Conservation (phyloP, 2,888 invertebrate genomes). For the Callyntrura guangdongensis region DNA sequence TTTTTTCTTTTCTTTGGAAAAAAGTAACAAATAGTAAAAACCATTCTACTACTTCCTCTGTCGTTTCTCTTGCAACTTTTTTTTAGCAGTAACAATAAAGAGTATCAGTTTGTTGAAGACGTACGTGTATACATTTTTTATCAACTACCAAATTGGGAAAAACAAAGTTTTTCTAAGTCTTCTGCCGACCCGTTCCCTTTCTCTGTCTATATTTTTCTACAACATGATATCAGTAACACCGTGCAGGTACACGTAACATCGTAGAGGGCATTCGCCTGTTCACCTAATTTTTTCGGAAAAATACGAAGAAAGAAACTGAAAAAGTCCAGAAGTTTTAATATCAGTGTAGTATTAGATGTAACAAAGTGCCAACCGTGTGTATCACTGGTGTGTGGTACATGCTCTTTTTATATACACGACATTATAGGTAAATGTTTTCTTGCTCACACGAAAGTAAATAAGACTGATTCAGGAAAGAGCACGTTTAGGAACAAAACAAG, state of each 20-base stretch:
- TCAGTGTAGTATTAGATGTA: slow-evolving; percentile 40
- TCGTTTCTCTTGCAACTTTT: neutral
- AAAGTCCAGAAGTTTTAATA: slow-evolving; percentile 50
- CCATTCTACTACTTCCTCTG: slow-evolving; percentile 5
- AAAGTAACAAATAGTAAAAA: slow-evolving; percentile 44
- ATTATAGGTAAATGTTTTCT: neutral
- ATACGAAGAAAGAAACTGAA: slow-evolving; percentile 11
- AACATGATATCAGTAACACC: neutral
- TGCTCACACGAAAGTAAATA: neutral
- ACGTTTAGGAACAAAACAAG: neutral
- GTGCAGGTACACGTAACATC: neutral
- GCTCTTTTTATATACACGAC: too few species aligned
- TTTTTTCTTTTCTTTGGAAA: slow-evolving; percentile 31
- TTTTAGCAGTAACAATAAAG: slow-evolving; percentile 25
- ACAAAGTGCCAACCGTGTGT: neutral
- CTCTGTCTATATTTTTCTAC: slow-evolving; percentile 18
- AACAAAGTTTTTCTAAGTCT: slow-evolving; percentile 60
- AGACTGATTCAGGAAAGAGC: neutral
- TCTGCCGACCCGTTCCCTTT: slow-evolving; percentile 6
- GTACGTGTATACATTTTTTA: slow-evolving; percentile 31
- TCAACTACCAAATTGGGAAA: slow-evolving; percentile 58
- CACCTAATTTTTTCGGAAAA: slow-evolving; percentile 63
- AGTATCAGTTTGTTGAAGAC: slow-evolving; percentile 58
- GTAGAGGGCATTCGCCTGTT: slow-evolving; percentile 75
- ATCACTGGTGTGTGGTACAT: neutral